Evolutionary conservation across 1,140 invertebrate species (phyloP), one percentile per base, ranked within the genome.

Genomic region (Panulirus ornatus): DNA sequence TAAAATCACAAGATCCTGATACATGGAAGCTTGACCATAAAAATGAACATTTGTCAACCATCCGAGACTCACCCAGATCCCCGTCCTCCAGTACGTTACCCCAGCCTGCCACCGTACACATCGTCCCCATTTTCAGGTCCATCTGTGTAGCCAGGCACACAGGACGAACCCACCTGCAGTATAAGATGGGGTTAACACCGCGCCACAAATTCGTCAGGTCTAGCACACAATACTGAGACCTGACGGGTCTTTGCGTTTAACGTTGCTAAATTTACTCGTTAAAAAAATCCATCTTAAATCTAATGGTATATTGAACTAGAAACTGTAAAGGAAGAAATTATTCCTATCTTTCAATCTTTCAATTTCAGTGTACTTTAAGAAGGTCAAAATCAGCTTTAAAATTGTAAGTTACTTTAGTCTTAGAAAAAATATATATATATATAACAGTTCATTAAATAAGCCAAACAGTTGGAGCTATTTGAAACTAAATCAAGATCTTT

Each of bases 101-200:
- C 85, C 85, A 88, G 3, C 85, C 85, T 11, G 85, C 85, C 40
- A 88, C 85, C 3, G 75, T 63, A 14, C 85, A 88, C 36, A 79
- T 8, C 16, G 38, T 51, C 11, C 54, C 54, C 1, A 11, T n/a
- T 2, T 75, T 34, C 1, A 63, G 51, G 42, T 78, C 27, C 3
- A 78, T 19, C 51, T 76, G 1, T 2, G 27, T 34, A 3, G 75
- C 51, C n/a, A 79, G n/a, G 42, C 85, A 88, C 75, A 79, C 85
- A 0, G 85, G 85, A 11, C 85, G 51, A 22, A 88, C 85, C 85
- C 85, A 88, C 40, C 85, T 88, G 76, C n/a, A 73, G 11, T 14
- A 27, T 70, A 36, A 44, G 3, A 73, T 38, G 1, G 16, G 0
- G 16, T 36, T 14, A 22, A 34, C 30, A 82, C 3, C 34, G n/a